phyloP scores from a whole-genome alignment of 2,797 vertebrate species.

The Paguma larvata region DNA sequence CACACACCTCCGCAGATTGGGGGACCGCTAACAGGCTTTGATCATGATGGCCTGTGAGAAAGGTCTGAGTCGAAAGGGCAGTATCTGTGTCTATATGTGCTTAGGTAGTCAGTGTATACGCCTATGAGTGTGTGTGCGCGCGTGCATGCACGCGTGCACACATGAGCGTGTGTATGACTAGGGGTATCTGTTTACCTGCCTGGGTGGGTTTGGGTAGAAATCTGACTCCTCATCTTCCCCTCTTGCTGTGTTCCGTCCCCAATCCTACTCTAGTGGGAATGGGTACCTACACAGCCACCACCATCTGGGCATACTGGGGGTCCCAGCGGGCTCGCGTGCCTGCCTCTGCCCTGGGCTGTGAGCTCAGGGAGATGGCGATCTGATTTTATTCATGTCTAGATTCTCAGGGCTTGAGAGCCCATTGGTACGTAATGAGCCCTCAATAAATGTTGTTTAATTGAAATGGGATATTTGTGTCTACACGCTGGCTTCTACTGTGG shows the following conservation, averaged over 20 bases:
- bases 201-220: not conserved
- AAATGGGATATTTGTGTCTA: conserved; percentile 9
- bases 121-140: not conserved
- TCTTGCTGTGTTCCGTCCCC: not conserved
- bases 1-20: not conserved
- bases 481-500: not conserved
- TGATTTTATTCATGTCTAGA: not conserved
- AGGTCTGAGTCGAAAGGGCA: not conserved
- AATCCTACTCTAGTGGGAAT: not conserved
- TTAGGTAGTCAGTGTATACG: not conserved
- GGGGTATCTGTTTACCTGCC: not conserved
- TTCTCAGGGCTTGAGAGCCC: not conserved
- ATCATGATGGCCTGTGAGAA: not conserved
- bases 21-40: not conserved
- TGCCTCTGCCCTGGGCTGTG: not conserved
- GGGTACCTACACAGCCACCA: not conserved
- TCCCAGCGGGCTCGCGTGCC: not conserved
- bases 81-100: not conserved
- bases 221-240: not conserved
- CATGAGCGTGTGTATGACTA: not conserved
- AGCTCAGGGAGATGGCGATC: not conserved
- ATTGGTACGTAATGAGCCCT: not conserved
- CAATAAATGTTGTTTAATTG: not conserved
- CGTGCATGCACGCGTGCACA: not conserved
- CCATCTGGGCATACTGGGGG: not conserved